A percentile compares a stretch with the other conserved stretches of the same genome.
Evolutionary conservation across 2,113 vertebrate species (phyloP).

Genomic region (Otolemur garnettii): DNA sequence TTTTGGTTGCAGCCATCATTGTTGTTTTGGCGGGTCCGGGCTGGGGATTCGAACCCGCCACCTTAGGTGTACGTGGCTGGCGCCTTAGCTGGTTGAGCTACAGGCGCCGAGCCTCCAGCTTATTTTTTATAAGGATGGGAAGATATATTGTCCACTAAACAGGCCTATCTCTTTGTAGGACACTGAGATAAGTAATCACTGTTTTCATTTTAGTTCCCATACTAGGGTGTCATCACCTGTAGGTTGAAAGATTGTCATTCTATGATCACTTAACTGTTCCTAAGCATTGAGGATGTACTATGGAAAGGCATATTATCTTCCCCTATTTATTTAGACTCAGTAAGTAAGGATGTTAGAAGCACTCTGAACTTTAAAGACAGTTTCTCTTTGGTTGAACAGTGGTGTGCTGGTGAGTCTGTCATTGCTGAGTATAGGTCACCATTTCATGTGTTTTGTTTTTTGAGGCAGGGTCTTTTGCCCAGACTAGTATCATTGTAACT

Average conservation of each 20-base stretch:
- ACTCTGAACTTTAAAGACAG: neutral
- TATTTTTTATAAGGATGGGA: slow-evolving; percentile 34
- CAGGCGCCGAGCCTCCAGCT: no score
- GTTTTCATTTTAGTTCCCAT: slow-evolving; percentile 5
- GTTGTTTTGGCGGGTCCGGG: no score
- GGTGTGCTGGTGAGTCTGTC: neutral
- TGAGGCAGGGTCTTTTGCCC: neutral
- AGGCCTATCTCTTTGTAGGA: neutral
- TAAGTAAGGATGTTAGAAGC: neutral
- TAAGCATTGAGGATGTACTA: neutral
- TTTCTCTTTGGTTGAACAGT: neutral
- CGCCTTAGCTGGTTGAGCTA: no score
- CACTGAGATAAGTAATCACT: neutral
- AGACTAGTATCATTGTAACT: neutral
- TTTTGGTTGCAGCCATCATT: no score
- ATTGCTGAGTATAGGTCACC: neutral
- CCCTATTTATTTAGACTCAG: neutral
- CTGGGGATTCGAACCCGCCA: no score
- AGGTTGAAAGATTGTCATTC: neutral
- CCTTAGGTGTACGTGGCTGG: no score
- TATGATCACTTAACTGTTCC: neutral
- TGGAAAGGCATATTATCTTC: neutral
- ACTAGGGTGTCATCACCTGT: neutral
- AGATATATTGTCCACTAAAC: neutral
- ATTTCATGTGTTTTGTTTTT: neutral